Percentiles rank a stretch among this genome's conserved stretches.
Conservation (phyloP, 1,140 invertebrate genomes). For the Potamilus streckersoni region DNA sequence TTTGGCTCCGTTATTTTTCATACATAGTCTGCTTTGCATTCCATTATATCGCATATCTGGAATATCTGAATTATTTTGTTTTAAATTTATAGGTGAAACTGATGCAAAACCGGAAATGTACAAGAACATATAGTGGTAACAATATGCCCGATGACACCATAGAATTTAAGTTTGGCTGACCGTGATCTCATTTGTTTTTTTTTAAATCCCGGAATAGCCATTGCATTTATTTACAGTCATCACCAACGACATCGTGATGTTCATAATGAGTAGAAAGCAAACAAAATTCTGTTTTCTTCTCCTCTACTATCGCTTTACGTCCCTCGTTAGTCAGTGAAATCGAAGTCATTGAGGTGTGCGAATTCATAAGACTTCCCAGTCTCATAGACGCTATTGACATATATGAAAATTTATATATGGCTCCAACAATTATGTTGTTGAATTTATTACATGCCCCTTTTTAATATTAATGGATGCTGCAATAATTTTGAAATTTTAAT, state of each 20-base stretch:
- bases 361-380: neutral
- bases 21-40: no score
- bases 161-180: no score
- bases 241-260: constrained; percentile 6
- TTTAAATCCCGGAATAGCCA: constrained; percentile 1
- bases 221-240: constrained; percentile 3
- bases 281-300: constrained; percentile 9
- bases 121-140: no score
- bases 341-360: constrained; percentile 5
- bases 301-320: neutral
- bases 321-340: neutral
- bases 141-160: no score
- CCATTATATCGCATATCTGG: no score
- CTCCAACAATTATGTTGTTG: constrained; percentile 11
- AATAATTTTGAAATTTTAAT: constrained; percentile 15
- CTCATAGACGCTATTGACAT: neutral
- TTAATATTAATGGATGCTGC: constrained; percentile 14
- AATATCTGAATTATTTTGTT: no score
- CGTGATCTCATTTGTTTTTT: constrained; percentile 8
- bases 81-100: no score
- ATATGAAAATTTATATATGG: constrained; percentile 15
- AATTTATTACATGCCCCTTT: constrained; percentile 18
- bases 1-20: no score
- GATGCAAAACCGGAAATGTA: no score
- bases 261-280: constrained; percentile 3